Evolutionary conservation across 1,140 invertebrate species (phyloP).

Genomic region (Brevipalpus yothersi): DNA sequence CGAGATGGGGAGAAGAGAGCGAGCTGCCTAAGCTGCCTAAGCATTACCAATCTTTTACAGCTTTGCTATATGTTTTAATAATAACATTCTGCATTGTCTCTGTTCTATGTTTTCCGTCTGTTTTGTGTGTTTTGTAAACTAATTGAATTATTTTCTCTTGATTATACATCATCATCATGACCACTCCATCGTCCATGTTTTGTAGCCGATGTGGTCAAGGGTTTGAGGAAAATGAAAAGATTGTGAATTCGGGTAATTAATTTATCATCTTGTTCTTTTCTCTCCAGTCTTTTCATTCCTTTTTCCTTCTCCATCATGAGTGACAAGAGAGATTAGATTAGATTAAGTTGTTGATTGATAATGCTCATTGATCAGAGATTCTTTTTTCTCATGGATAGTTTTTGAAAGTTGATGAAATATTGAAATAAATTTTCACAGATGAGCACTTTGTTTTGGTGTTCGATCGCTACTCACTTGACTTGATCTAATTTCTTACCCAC

Average conservation of each 20-base stretch:
- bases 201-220: constrained; percentile 81
- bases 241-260: constrained; percentile 60
- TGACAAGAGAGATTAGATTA: background rate
- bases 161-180: background rate
- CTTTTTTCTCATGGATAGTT: too few species aligned
- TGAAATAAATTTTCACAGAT: background rate
- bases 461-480: background rate
- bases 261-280: background rate
- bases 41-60: too few species aligned
- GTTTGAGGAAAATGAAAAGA: constrained; percentile 85
- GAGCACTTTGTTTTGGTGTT: background rate
- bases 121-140: too few species aligned
- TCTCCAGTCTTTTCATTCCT: background rate
- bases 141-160: too few species aligned
- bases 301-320: background rate
- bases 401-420: too few species aligned
- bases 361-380: background rate
- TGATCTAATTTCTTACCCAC: background rate
- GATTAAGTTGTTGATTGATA: background rate
- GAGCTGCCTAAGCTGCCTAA: too few species aligned
- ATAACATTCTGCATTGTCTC: too few species aligned
- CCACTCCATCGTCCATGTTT: constrained; percentile 33
- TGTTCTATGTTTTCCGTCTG: too few species aligned
- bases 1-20: too few species aligned
- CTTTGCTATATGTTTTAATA: too few species aligned